A percentile compares a stretch with the other conserved stretches of the same genome.
Conservation (phyloP, 2,888 invertebrate genomes). For the Apodemia duryi region DNA sequence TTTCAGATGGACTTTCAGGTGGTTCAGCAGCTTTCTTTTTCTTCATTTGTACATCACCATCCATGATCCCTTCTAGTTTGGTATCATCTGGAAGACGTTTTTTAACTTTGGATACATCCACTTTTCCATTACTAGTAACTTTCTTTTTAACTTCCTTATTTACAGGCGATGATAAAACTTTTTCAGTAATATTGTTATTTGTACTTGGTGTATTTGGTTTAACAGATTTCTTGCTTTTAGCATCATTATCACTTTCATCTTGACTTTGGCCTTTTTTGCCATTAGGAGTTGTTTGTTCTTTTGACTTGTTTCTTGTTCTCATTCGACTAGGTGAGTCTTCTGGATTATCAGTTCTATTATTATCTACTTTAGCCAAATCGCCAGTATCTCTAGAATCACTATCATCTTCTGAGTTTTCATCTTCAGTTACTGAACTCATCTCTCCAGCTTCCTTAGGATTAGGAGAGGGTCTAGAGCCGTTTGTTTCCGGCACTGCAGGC, state of each 20-base stretch:
- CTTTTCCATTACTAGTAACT: conserved; percentile 62
- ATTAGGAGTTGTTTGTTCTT: conserved; percentile 83
- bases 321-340: conserved; percentile 93
- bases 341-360: conserved; percentile 84
- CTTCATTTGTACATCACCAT: conserved; percentile 80
- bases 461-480: conserved; percentile 80
- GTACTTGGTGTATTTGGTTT: conserved; percentile 61
- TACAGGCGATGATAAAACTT: conserved; percentile 60
- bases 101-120: conserved; percentile 77
- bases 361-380: conserved; percentile 90
- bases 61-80: conserved; percentile 79
- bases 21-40: conserved; percentile 74
- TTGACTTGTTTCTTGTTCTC: conserved; percentile 91
- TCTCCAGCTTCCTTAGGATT: conserved; percentile 85
- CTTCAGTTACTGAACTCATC: conserved; percentile 90
- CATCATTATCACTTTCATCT: conserved; percentile 73
- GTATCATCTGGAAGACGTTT: conserved; percentile 78
- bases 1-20: conserved; percentile 89
- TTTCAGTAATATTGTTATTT: conserved; percentile 64
- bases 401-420: conserved; percentile 96
- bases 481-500: conserved; percentile 73
- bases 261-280: conserved; percentile 65
- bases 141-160: conserved; percentile 69
- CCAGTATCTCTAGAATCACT: conserved; percentile 94
- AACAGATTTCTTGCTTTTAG: conserved; percentile 57